Percentiles rank a stretch among this genome's conserved stretches.
Evolutionary conservation across 2,113 vertebrate species (phyloP).

Genomic region (Hemichromis elongatus): DNA sequence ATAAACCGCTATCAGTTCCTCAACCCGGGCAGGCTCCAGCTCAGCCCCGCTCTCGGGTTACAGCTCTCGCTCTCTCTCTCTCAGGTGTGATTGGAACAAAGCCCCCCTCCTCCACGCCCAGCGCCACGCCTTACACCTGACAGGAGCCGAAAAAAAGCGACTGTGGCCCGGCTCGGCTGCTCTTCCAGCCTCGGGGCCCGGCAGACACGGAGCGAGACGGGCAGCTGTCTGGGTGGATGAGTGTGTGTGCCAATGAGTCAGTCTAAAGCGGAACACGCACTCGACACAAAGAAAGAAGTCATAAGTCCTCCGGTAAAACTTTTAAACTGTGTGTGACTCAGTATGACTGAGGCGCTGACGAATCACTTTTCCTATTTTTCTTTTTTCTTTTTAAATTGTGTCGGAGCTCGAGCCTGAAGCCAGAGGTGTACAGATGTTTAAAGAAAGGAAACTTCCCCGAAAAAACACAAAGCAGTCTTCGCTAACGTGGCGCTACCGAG

Average conservation of each 20-base stretch:
- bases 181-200: conserved; percentile 4
- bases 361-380: conserved; percentile 4
- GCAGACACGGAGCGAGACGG: neutral
- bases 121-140: conserved; percentile 62
- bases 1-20: neutral
- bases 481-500: neutral
- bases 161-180: neutral
- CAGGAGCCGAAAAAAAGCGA: neutral
- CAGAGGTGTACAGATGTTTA: neutral
- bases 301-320: neutral
- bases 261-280: neutral
- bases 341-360: conserved; percentile 25
- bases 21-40: neutral
- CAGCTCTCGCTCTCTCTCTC: neutral
- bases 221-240: neutral
- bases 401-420: neutral
- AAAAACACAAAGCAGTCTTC: neutral
- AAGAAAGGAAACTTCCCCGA: neutral
- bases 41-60: neutral
- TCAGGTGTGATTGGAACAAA: conserved; percentile 38
- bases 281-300: neutral
- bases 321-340: conserved; percentile 32
- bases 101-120: neutral
- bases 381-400: neutral
- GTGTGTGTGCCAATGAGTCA: conserved; percentile 32